A percentile compares a stretch with the other conserved stretches of the same genome.
These are phyloP conservation scores for Drosophila bipectinata DNA, from an alignment of 1,140 invertebrate genomes.

Conservation along the genomic window DNA sequence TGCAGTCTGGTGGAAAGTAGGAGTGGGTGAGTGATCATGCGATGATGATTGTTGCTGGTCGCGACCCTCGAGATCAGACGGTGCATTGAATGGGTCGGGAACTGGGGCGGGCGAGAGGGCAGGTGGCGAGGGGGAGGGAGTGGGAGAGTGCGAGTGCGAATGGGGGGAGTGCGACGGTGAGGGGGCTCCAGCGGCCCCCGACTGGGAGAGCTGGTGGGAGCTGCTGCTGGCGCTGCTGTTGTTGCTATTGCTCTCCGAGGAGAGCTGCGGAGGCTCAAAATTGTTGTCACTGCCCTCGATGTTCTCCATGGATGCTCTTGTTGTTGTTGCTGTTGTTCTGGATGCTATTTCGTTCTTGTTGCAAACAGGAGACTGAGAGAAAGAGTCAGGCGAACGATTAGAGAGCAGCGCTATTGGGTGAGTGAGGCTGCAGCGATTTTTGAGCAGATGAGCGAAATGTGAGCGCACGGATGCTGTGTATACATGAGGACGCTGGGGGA, in stretches of 20 bases:
- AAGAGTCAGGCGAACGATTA: conserved; percentile 34
- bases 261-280: conserved; percentile 71
- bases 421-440: conserved; percentile 25
- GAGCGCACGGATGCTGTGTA: conserved; percentile 14
- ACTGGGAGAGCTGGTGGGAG: conserved; percentile 40
- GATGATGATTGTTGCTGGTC: conserved; percentile 50
- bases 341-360: neutral
- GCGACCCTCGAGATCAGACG: conserved; percentile 34
- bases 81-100: conserved; percentile 31
- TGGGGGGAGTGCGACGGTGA: conserved; percentile 25
- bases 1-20: conserved; percentile 65
- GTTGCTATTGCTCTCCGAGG: conserved; percentile 69
- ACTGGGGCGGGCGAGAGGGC: conserved; percentile 10
- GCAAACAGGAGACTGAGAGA: conserved; percentile 32
- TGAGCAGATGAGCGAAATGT: conserved; percentile 24
- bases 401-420: conserved; percentile 10
- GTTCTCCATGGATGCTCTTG: conserved; percentile 37
- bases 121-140: conserved; percentile 19
- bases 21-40: conserved; percentile 77
- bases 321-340: conserved; percentile 10
- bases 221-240: conserved; percentile 57
- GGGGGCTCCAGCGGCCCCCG: conserved; percentile 28
- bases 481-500: conserved; percentile 17
- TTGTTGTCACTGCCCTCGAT: conserved; percentile 50
- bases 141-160: conserved; percentile 39